Evolutionary conservation across 1,140 invertebrate species (phyloP), one percentile per base, ranked within the genome.

Genomic region (Brachionus asplanchnoidis): DNA sequence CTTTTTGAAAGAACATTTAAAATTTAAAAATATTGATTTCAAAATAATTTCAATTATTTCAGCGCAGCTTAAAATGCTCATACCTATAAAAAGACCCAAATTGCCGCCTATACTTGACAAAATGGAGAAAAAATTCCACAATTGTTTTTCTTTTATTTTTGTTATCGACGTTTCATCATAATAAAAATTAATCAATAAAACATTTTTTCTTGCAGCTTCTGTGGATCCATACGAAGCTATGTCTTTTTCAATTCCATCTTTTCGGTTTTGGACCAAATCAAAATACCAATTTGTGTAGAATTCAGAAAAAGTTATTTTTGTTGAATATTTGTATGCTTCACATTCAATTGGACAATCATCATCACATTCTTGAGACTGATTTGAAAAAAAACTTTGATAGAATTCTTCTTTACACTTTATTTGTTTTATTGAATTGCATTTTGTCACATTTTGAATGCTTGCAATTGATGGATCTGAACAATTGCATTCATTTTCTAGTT

Each of bases 381-480:
- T 17, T 28, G 78, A 80, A 80, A 26, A 80, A 66, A 80, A 80
- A 50, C 2, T 17, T 56, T 40, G 78, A 80, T 5, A 80, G 20
- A 40, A 60, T 6, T 11, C 2, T 66, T 80, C 78, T 42, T 36
- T n/a, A 7, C 78, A 80, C 1, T 17, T 17, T 40, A 66, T 80
- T 53, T 80, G 3, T 26, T 26, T 26, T 7, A 20, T 26, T 11
- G n/a, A 26, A 9, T 9, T 20, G 53, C 78, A 80, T 20, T 23
- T 20, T 56, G 46, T 36, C 9, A 26, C 3, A 28, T 80, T 80
- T 70, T 23, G 60, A 28, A 53, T 80, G 50, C 11, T 36, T 9
- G 78, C 26, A 17, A 80, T 53, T 2, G 78, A 80, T 80, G 78
- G 46, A 56, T 80, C 78, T 60, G 78, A 80, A 28, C 78, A 80